Evolutionary conservation across 1,140 invertebrate species (phyloP).

Genomic region (Notospermus geniculatus): DNA sequence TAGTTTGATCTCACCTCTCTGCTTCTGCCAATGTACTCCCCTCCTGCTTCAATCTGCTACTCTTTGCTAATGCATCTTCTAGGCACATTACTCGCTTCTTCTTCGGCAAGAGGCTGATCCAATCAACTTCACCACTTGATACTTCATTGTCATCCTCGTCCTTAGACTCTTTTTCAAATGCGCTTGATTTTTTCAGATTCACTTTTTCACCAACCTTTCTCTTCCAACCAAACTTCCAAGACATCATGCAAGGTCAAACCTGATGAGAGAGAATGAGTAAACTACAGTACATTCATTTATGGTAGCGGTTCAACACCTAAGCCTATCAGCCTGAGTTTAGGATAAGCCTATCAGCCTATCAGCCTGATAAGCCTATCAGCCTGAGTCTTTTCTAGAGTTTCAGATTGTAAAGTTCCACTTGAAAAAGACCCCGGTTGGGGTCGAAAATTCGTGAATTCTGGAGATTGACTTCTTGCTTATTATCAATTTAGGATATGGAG

Average conservation of each 20-base stretch:
- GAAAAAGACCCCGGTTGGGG: too few species aligned
- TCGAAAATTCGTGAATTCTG: too few species aligned
- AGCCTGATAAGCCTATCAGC: too few species aligned
- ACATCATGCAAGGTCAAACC: neutral
- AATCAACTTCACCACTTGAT: conserved; percentile 40
- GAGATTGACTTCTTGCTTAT: too few species aligned
- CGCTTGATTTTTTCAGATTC: conserved; percentile 22
- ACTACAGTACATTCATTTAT: neutral
- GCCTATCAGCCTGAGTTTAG: neutral
- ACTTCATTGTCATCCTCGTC: conserved; percentile 34
- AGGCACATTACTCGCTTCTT: conserved; percentile 31
- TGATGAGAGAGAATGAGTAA: neutral
- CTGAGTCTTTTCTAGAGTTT: too few species aligned
- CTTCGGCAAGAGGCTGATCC: conserved; percentile 40
- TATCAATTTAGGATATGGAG: neutral
- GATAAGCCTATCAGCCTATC: too few species aligned
- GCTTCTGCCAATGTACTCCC: conserved; percentile 43
- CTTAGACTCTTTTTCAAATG: conserved; percentile 37
- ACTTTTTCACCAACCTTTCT: conserved; percentile 44
- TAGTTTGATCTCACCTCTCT: too few species aligned
- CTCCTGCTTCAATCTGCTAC: conserved; percentile 43
- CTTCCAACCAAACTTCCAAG: conserved; percentile 47
- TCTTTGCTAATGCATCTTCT: conserved; percentile 49
- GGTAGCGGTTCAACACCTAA: neutral
- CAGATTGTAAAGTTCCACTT: too few species aligned